Conservation (phyloP, 2,113 vertebrate species). For the Myotis lucifugus region DNA sequence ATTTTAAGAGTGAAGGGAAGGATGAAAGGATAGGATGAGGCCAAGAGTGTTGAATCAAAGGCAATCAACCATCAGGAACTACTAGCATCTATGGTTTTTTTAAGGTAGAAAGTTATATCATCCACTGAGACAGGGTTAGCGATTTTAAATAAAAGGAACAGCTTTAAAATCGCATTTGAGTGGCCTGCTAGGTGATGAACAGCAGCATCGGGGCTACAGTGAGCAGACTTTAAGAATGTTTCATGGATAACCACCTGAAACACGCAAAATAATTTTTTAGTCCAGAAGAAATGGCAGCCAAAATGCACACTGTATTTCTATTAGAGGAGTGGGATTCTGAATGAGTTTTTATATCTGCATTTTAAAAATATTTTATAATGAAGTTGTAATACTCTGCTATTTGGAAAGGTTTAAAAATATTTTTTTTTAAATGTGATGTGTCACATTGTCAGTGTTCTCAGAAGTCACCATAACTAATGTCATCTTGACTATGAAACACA, state of each 20-base stretch:
- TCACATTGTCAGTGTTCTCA: neutral
- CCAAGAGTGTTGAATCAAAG: neutral
- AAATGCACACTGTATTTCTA: neutral
- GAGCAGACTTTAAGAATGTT: neutral
- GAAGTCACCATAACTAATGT: neutral
- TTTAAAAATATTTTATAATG: neutral
- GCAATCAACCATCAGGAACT: neutral
- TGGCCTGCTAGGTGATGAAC: neutral
- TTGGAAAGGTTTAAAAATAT: neutral
- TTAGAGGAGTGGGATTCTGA: neutral
- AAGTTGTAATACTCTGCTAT: neutral
- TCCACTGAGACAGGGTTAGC: neutral
- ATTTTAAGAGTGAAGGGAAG: neutral
- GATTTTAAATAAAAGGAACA: neutral
- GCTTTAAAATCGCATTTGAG: neutral
- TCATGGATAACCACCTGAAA: neutral
- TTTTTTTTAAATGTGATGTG: neutral
- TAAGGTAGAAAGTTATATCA: neutral
- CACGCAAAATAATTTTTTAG: neutral
- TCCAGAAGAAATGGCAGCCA: neutral
- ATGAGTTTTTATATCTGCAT: neutral
- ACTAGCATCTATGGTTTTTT: neutral
- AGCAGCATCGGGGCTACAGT: neutral
- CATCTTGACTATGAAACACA: neutral
- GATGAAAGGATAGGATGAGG: neutral